Conservation (phyloP, 1,140 invertebrate genomes). For the Alviniconcha marisindica region DNA sequence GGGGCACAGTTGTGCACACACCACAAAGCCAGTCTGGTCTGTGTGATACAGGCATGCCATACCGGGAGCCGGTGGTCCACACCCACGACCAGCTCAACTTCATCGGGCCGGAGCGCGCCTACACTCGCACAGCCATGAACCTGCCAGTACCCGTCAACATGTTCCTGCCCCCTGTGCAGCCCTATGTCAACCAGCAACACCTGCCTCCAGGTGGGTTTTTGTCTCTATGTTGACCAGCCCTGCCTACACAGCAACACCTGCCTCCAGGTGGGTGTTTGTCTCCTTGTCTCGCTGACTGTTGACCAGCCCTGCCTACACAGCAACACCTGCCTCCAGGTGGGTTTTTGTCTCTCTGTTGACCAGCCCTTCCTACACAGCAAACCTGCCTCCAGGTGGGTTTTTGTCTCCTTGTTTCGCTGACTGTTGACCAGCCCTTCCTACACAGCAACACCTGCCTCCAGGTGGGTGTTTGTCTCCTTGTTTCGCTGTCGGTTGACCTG, state of each 20-base stretch:
- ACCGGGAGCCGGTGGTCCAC: slow-evolving; percentile 74
- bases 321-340: slow-evolving; percentile 64
- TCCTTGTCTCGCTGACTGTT: too few relatives aligned
- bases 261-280: too few relatives aligned
- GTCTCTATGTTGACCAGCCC: too few relatives aligned
- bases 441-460: slow-evolving; percentile 76
- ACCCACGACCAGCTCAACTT: slow-evolving; percentile 95
- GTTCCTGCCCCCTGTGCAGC: slow-evolving; percentile 92
- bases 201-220: slow-evolving; percentile 63
- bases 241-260: too few relatives aligned
- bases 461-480: too few relatives aligned
- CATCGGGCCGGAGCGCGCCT: slow-evolving; percentile 91
- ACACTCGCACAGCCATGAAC: slow-evolving; percentile 80
- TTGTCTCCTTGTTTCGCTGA: too few relatives aligned
- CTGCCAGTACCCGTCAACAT: slow-evolving; percentile 93
- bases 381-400: too few relatives aligned
- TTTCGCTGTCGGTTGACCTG: too few relatives aligned
- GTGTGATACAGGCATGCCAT: slow-evolving; percentile 54
- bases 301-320: too few relatives aligned
- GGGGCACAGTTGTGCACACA: not conserved
- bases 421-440: too few relatives aligned
- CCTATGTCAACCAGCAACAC: slow-evolving; percentile 86
- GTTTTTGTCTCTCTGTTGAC: too few relatives aligned
- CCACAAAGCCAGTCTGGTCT: not conserved
- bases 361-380: too few relatives aligned